These are phyloP conservation scores for Tyto alba DNA, from an alignment of 2,113 vertebrate genomes.

Conservation along the genomic window DNA sequence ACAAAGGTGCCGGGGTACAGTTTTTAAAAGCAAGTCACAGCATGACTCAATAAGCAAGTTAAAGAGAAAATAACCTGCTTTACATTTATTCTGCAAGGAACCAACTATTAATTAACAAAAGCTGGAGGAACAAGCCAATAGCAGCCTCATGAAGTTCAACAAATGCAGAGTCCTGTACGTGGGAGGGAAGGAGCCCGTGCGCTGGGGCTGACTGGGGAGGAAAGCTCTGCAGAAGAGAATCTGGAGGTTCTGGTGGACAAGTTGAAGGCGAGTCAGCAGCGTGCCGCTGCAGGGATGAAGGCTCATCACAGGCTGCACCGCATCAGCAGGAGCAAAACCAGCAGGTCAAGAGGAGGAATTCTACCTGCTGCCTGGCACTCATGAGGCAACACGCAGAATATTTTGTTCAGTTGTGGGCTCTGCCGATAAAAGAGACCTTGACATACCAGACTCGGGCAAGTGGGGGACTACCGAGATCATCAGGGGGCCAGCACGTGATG, in stretches of 20 bases:
- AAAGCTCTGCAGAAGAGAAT: not conserved
- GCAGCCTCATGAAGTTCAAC: not conserved
- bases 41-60: not conserved
- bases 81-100: not conserved
- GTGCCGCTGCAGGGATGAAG: not conserved
- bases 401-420: not conserved
- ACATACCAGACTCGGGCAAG: not conserved
- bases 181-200: rapidly evolving
- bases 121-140: not conserved
- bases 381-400: not conserved
- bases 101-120: not conserved
- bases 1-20: not conserved
- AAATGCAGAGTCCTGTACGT: too few relatives aligned
- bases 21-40: not conserved
- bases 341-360: not conserved
- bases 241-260: not conserved
- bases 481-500: not conserved
- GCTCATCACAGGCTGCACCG: not conserved
- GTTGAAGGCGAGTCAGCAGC: rapidly evolving
- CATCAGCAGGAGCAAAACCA: not conserved
- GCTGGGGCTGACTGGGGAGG: not conserved
- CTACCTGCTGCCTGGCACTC: not conserved
- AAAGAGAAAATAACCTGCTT: not conserved
- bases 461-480: not conserved
- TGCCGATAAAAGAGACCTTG: not conserved